These are phyloP conservation scores for Ochotona princeps DNA, from an alignment of 2,113 vertebrate genomes.

Conservation along the genomic window DNA sequence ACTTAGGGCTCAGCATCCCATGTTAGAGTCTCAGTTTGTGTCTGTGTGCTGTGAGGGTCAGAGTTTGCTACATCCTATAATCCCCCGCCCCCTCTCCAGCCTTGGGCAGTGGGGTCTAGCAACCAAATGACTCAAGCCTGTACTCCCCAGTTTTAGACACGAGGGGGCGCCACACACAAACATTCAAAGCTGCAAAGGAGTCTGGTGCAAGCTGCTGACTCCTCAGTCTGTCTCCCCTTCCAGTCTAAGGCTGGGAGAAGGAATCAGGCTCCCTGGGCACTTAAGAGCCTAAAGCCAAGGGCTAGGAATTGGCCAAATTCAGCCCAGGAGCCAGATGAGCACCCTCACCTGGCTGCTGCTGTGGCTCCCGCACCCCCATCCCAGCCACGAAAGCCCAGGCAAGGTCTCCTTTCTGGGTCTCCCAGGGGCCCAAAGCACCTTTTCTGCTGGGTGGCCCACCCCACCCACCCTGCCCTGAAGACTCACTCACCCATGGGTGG, in stretches of 20 bases:
- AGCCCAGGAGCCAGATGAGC: conserved; percentile 3
- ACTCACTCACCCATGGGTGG: conserved; percentile 96
- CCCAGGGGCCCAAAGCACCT: too few species aligned
- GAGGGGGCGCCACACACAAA: conserved; percentile 61
- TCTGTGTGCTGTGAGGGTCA: not conserved
- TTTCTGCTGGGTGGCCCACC: not conserved
- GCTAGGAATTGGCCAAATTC: conserved; percentile 8
- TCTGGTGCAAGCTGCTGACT: not conserved
- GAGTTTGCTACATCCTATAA: not conserved
- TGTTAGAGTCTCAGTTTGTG: conserved; percentile 4
- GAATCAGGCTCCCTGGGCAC: not conserved
- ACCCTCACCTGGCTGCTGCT: not conserved
- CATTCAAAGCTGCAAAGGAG: not conserved
- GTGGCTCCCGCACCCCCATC: too few species aligned
- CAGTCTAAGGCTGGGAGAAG: not conserved
- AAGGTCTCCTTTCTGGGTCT: not conserved
- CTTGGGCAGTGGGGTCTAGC: too few species aligned
- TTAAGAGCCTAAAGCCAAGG: conserved; percentile 17
- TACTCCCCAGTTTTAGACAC: conserved; percentile 24
- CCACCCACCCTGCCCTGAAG: not conserved
- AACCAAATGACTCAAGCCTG: not conserved
- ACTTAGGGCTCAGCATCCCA: conserved; percentile 14
- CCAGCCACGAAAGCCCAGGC: accelerated
- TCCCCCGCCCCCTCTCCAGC: not conserved
- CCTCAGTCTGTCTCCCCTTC: not conserved